Conservation (phyloP, 2,113 vertebrate genomes). For the Ptilonorhynchus violaceus region DNA sequence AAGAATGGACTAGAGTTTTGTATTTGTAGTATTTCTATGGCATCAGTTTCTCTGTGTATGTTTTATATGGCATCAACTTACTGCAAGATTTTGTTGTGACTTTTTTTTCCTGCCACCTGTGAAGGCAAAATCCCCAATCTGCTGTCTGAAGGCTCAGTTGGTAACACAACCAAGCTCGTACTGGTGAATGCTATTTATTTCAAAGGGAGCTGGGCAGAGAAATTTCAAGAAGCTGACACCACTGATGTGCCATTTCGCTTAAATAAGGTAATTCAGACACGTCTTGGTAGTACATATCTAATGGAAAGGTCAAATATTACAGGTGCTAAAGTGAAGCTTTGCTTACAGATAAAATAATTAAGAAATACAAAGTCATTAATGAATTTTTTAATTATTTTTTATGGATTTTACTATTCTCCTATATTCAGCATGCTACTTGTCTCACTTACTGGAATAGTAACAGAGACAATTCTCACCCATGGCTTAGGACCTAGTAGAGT, state of each 20-base stretch:
- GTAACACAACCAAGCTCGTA: conserved; percentile 74
- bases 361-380: accelerated
- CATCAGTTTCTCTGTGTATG: not conserved
- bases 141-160: conserved; percentile 74
- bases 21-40: not conserved
- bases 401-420: not conserved
- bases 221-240: conserved; percentile 75
- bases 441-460: not conserved
- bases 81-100: not conserved
- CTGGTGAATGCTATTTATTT: conserved; percentile 95
- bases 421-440: not conserved
- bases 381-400: not conserved
- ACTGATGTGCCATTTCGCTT: conserved; percentile 77
- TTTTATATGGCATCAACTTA: not conserved
- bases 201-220: conserved; percentile 85
- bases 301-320: not conserved
- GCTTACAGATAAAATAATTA: not conserved
- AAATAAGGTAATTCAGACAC: conserved; percentile 72
- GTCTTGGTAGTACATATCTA: not conserved
- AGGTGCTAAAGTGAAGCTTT: not conserved
- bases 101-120: not conserved
- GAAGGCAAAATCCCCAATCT: conserved; percentile 89
- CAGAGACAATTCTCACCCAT: not conserved
- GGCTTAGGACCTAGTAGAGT: not conserved
- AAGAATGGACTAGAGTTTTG: not conserved